These are phyloP conservation scores for Aspidiotus rigidus DNA, from an alignment of 2,888 invertebrate genomes.

Conservation along the genomic window DNA sequence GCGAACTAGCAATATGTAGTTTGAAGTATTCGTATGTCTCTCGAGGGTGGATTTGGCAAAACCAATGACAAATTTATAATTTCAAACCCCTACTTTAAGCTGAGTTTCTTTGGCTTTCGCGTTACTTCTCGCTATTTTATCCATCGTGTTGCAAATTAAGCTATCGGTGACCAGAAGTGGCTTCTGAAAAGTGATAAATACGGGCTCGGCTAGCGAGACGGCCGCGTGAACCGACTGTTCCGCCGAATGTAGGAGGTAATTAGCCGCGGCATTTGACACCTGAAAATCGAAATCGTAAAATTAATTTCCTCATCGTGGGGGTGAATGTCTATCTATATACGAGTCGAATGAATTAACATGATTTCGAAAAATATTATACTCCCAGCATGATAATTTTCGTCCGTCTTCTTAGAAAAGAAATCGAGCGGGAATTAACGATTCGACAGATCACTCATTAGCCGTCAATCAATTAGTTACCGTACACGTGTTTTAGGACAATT, in stretches of 20 bases:
- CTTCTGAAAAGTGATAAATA: slow-evolving; percentile 9
- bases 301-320: no score
- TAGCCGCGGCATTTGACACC: slow-evolving; percentile 9
- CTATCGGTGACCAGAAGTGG: slow-evolving; percentile 17
- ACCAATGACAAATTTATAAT: not conserved
- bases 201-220: slow-evolving; percentile 11
- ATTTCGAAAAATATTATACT: no score
- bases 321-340: no score
- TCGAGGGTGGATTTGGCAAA: no score
- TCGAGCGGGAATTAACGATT: not conserved
- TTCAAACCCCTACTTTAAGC: slow-evolving; percentile 10
- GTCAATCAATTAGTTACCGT: no score
- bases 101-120: slow-evolving; percentile 9
- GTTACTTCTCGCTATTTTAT: not conserved
- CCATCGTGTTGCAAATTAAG: slow-evolving; percentile 17
- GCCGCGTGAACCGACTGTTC: slow-evolving; percentile 18
- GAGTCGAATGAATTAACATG: no score
- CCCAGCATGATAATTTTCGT: no score
- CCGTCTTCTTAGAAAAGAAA: not conserved
- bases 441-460: no score
- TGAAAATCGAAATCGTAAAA: not conserved
- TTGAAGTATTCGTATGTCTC: no score
- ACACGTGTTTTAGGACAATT: no score
- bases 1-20: no score
- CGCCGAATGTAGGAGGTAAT: slow-evolving; percentile 8